These are phyloP conservation scores for Eudyptes chrysolophus DNA, from an alignment of 2,113 vertebrate genomes.

Conservation along the genomic window DNA sequence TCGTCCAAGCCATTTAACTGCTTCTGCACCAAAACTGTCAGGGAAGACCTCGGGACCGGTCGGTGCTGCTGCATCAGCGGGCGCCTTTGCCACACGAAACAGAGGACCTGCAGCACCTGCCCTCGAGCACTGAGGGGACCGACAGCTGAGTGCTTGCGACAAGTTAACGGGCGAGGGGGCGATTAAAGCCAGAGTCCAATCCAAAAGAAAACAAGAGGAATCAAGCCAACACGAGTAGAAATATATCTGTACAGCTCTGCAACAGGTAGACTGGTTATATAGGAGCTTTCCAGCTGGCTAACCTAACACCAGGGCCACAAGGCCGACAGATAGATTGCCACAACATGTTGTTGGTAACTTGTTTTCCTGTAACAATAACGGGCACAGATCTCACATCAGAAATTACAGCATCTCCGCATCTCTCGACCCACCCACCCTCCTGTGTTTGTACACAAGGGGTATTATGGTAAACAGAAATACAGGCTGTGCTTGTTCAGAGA, in stretches of 20 bases:
- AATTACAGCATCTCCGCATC: neutral
- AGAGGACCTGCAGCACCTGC: neutral
- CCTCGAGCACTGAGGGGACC: fast-evolving
- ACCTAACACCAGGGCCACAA: neutral
- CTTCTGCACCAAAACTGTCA: neutral
- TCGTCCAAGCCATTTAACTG: neutral
- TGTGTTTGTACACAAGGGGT: too few species aligned
- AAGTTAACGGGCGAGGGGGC: fast-evolving
- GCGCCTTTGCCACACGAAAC: fast-evolving
- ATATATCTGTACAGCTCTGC: neutral
- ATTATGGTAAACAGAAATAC: neutral
- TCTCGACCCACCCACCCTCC: neutral
- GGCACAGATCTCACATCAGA: too few species aligned
- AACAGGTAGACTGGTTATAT: neutral
- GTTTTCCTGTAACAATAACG: neutral
- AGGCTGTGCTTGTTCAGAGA: neutral
- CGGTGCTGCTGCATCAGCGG: fast-evolving
- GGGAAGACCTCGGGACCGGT: neutral
- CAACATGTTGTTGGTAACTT: fast-evolving
- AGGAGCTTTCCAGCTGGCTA: neutral
- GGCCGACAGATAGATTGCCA: too few species aligned
- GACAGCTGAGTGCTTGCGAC: fast-evolving
- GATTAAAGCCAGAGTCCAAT: neutral
- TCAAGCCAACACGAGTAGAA: neutral
- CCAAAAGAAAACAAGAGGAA: neutral